Percentiles rank a stretch among this genome's conserved stretches.
phyloP scores from a whole-genome alignment of 2,113 vertebrate genomes.

The Haemorhous mexicanus region DNA sequence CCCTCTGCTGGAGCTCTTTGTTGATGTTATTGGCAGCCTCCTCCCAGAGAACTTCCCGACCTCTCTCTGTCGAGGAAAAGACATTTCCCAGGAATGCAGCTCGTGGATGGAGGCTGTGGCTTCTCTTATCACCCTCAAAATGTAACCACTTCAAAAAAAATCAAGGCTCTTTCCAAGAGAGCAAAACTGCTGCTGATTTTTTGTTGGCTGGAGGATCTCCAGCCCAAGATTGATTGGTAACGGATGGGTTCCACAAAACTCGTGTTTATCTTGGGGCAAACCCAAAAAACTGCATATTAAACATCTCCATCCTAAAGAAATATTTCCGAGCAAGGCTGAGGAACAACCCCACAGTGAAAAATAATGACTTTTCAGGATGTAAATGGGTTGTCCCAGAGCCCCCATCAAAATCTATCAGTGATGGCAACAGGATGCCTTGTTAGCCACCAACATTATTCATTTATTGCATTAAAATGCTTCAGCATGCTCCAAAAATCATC shows the following conservation, averaged over 20 bases:
- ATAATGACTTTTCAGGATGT: constrained; percentile 25
- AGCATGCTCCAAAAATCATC: background rate
- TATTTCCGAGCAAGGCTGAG: background rate
- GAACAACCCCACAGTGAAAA: background rate
- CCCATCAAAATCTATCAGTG: background rate
- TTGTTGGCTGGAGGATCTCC: background rate
- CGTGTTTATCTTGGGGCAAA: background rate
- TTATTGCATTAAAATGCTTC: background rate
- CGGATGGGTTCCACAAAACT: background rate
- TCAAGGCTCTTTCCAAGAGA: background rate
- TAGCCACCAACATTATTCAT: background rate
- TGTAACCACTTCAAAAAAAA: background rate
- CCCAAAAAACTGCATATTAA: background rate
- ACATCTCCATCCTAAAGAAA: background rate
- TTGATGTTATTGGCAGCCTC: background rate
- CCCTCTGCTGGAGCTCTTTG: background rate
- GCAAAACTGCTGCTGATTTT: background rate
- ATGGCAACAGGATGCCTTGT: background rate
- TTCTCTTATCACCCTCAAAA: background rate
- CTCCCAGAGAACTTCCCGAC: background rate
- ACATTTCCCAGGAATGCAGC: background rate
- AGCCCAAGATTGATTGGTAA: background rate
- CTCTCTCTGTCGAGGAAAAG: background rate
- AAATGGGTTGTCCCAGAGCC: background rate
- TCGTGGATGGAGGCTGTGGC: background rate